phyloP scores from a whole-genome alignment of 2,888 invertebrate genomes.

The Plebejus melissa region DNA sequence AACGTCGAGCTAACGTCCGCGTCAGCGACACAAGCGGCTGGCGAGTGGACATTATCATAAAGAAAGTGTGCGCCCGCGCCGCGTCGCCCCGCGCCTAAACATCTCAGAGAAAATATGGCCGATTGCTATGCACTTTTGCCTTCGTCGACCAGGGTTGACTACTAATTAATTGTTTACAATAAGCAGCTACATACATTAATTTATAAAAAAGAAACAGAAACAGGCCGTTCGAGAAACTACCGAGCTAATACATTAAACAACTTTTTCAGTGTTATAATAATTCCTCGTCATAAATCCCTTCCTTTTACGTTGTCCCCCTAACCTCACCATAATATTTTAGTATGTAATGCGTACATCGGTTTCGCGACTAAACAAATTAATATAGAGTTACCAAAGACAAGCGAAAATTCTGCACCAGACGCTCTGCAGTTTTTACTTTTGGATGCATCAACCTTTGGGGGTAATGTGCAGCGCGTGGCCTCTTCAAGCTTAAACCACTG shows the following conservation, averaged over 20 bases:
- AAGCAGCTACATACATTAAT: no score
- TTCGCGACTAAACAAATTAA: neutral
- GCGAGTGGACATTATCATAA: constrained; percentile 39
- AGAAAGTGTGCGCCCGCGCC: constrained; percentile 54
- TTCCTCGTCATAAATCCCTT: neutral
- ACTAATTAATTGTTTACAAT: neutral
- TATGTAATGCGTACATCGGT: neutral
- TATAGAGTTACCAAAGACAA: no score
- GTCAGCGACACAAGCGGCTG: neutral
- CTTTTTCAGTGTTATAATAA: no score
- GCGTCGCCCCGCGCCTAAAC: constrained; percentile 39
- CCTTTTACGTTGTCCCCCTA: neutral
- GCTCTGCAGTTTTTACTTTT: no score
- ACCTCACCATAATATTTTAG: neutral
- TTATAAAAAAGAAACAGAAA: no score
- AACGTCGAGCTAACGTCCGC: neutral
- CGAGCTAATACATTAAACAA: no score
- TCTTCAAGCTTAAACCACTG: no score
- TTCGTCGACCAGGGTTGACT: constrained; percentile 38
- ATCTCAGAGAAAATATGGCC: constrained; percentile 39
- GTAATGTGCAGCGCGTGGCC: no score
- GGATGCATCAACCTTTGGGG: no score
- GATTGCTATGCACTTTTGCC: constrained; percentile 45
- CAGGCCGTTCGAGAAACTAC: no score
- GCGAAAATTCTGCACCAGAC: neutral